Evolutionary conservation across 2,797 vertebrate genomes (phyloP).

Genomic region (Alcedo quadribrachys): DNA sequence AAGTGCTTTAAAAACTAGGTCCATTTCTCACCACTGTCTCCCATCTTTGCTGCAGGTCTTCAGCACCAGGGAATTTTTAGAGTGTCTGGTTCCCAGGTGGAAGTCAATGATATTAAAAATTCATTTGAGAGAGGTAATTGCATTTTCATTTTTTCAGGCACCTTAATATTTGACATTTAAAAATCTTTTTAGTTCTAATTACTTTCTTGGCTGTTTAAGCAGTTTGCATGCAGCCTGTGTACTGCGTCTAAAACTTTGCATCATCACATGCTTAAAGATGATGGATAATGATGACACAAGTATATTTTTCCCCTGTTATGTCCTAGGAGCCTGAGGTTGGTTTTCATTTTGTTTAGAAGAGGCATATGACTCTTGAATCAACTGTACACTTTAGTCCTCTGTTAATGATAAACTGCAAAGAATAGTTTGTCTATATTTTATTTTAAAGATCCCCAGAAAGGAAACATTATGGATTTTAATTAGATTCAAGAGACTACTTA

Average conservation of each 20-base stretch:
- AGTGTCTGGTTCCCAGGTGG: constrained; percentile 96
- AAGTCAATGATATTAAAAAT: constrained; percentile 99
- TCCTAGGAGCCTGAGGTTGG: neutral
- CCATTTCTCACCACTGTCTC: neutral
- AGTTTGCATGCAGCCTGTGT: neutral
- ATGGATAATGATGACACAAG: neutral
- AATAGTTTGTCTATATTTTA: neutral
- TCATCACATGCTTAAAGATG: neutral
- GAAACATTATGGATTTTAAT: neutral
- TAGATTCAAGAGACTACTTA: constrained; percentile 9
- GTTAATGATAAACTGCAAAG: neutral
- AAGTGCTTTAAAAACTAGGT: neutral
- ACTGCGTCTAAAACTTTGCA: neutral
- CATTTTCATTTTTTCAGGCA: constrained; percentile 17
- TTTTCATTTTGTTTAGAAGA: neutral
- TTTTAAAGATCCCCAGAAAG: neutral
- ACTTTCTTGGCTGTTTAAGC: neutral
- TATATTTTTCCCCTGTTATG: neutral
- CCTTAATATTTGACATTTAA: neutral
- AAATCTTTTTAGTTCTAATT: constrained; percentile 23
- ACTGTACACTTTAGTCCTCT: neutral
- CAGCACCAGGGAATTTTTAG: constrained; percentile 99
- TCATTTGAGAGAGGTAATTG: constrained; percentile 97
- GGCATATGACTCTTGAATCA: neutral
- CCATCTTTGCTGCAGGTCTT: constrained; percentile 82